Evolutionary conservation across 2,888 invertebrate species (phyloP), one percentile per base, ranked within the genome.

Genomic region (Synanthedon tipuliformis): DNA sequence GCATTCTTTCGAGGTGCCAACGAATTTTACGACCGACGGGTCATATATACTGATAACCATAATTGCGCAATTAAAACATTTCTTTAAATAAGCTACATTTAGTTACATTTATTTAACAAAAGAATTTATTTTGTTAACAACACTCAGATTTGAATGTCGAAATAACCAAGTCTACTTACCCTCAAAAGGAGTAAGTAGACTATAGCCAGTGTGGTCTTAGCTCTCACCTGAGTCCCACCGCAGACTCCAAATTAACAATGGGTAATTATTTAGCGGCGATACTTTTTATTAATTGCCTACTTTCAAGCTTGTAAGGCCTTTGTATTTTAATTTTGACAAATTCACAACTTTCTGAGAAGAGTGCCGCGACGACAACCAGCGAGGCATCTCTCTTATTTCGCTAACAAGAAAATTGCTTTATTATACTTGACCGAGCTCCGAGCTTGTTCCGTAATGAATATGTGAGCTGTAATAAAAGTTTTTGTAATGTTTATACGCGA

Each of bases 271-370:
- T 73, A 68, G 63, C 66, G 66, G 67, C 68, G 70, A 75, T 72
- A 70, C 70, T 78, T 78, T 79, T 79, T 81, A 80, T 79, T 80
- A 81, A 79, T 81, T 79, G 75, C 71, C 66, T 61, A 64, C 63
- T 64, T 66, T 68, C 64, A 27, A 64, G 65, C 61, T 65, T 64
- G 71, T 64, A 65, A 68, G 65, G 73, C 67, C 77, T 81, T 82
- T 82, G 81, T 82, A 81, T 83, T 82, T 76, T 80, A 80, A 82
- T 81, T 77, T 81, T 75, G 69, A 79, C 75, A 75, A 81, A 79
- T 78, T 78, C 76, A 63, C 72, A 73, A 62, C 65, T 76, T 78
- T 80, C 81, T 65, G 69, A 72, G 74, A 73, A 78, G 66, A 64
- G 62, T 18, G 16, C 8, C 12, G 49, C 49, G 49, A 12, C 23